Percentiles rank a stretch among this genome's conserved stretches.
Evolutionary conservation across 1,140 invertebrate genomes (phyloP).

Genomic region (Drosophila nannoptera): DNA sequence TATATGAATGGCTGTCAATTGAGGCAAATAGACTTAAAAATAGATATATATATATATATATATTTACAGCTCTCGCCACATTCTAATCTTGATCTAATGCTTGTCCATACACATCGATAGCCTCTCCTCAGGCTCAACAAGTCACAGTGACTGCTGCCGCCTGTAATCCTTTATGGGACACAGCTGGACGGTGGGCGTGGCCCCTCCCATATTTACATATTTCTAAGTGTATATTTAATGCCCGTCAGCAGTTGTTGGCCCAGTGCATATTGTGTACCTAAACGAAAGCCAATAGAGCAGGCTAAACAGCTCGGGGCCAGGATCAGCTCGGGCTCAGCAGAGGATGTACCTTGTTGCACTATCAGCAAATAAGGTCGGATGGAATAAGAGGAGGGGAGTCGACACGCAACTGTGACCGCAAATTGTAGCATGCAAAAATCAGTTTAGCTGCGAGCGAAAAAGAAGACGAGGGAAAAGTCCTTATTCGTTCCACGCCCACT

Average conservation of each 20-base stretch:
- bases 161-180: slow-evolving; percentile 24
- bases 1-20: neutral
- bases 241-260: neutral
- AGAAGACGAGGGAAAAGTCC: slow-evolving; percentile 12
- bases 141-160: no score
- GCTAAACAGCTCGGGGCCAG: slow-evolving; percentile 28
- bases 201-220: neutral
- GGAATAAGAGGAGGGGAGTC: neutral
- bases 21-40: neutral
- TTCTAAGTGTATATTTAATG: neutral
- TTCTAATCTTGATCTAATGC: neutral
- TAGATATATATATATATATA: no score
- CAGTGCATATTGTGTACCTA: slow-evolving; percentile 12
- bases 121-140: neutral
- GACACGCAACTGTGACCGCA: slow-evolving; percentile 20
- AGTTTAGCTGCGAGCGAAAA: slow-evolving; percentile 12
- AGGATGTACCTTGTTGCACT: slow-evolving; percentile 34
- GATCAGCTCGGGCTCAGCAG: slow-evolving; percentile 17
- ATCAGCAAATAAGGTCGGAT: slow-evolving; percentile 36
- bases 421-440: slow-evolving; percentile 31
- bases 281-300: slow-evolving; percentile 33
- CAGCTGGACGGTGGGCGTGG: neutral
- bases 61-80: neutral
- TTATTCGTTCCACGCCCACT: neutral
- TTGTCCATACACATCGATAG: neutral